Evolutionary conservation across 2,113 vertebrate species (phyloP).

Genomic region (Naja naja): DNA sequence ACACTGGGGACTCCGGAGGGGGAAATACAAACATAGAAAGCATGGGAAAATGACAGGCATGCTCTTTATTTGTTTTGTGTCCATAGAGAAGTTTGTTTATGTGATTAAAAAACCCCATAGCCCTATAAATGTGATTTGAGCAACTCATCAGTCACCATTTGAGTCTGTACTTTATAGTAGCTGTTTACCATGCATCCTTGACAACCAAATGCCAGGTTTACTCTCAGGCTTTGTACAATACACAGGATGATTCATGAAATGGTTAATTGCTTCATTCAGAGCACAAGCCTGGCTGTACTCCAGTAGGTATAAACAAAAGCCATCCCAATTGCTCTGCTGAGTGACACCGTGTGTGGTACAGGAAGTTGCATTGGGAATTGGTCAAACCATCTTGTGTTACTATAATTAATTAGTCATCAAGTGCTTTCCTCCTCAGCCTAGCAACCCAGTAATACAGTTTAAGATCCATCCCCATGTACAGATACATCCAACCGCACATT

Average conservation of each 20-base stretch:
- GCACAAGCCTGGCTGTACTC: conserved; percentile 1
- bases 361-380: background rate
- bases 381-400: background rate
- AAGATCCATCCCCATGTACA: background rate
- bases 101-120: conserved; percentile 3
- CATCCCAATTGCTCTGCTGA: conserved; percentile 5
- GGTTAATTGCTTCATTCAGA: conserved; percentile 44
- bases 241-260: conserved; percentile 36
- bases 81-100: conserved; percentile 48
- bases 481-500: background rate
- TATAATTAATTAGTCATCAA: background rate
- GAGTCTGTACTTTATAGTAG: conserved; percentile 44
- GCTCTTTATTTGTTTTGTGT: conserved; percentile 56
- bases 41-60: conserved; percentile 9
- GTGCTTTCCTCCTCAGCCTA: background rate
- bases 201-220: conserved; percentile 40
- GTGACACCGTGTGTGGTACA: background rate
- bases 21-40: background rate
- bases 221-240: conserved; percentile 38
- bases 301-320: conserved; percentile 10
- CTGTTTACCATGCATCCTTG: conserved; percentile 46
- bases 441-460: background rate
- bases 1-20: background rate
- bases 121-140: background rate
- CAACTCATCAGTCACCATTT: conserved; percentile 35